Conservation (phyloP, 2,113 vertebrate genomes). For the Gasterosteus nipponicus region DNA sequence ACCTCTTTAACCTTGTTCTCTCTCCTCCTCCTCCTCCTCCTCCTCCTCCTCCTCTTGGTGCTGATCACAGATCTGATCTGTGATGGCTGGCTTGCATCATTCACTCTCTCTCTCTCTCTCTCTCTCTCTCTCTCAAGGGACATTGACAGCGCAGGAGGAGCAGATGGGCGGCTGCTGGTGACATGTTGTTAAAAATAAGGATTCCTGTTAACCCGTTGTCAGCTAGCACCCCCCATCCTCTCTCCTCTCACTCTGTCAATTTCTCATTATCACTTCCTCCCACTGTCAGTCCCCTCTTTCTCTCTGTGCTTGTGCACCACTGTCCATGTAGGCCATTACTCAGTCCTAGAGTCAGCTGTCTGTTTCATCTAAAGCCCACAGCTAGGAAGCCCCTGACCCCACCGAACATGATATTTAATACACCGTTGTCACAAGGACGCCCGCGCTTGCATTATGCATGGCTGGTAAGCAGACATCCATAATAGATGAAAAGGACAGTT, state of each 20-base stretch:
- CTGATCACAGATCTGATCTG: slow-evolving; percentile 70
- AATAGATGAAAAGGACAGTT: slow-evolving; percentile 75
- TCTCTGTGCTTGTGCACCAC: slow-evolving; percentile 10
- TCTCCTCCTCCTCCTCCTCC: slow-evolving; percentile 22
- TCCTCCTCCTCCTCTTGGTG: slow-evolving; percentile 38
- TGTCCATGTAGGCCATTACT: slow-evolving; percentile 12
- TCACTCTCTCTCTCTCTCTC: slow-evolving; percentile 8
- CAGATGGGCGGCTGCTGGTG: slow-evolving; percentile 80
- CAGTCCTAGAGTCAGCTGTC: slow-evolving; percentile 29
- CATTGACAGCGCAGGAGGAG: slow-evolving; percentile 75
- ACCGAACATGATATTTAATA: slow-evolving; percentile 76
- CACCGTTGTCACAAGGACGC: slow-evolving; percentile 69
- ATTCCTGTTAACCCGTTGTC: slow-evolving; percentile 77
- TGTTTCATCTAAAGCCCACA: slow-evolving; percentile 31
- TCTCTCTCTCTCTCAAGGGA: slow-evolving; percentile 56
- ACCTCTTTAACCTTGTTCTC: slow-evolving; percentile 63
- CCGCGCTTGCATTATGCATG: slow-evolving; percentile 74
- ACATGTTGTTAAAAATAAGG: slow-evolving; percentile 82
- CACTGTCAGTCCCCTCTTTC: slow-evolving; percentile 16
- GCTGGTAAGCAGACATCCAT: slow-evolving; percentile 75
- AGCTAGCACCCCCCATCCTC: slow-evolving; percentile 33
- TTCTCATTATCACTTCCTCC: slow-evolving; percentile 25
- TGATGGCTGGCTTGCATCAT: slow-evolving; percentile 56
- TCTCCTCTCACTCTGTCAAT: slow-evolving; percentile 46
- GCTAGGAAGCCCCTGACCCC: slow-evolving; percentile 46